Base-by-base conservation (phyloP, 2,797 vertebrate genomes). In the Esox masquinongy region DNA sequence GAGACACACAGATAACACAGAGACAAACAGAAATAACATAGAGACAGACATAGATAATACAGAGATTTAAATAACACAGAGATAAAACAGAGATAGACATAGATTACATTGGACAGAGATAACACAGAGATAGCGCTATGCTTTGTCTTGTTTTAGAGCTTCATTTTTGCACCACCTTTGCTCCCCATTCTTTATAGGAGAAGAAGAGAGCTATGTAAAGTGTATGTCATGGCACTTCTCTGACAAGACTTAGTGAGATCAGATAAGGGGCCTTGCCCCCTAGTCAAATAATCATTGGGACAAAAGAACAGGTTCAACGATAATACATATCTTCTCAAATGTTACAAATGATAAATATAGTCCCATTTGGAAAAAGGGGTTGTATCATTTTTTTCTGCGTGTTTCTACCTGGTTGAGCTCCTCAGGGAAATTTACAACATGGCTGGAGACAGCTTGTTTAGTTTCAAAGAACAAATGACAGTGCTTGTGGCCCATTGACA, bases 401-500 rank as follows among this genome's bases (percentile, higher is more conserved):
- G 91, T 90, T 77, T 89, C 91, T 89, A 78, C 86, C 80, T 85
- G 80, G 91, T 94, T 92, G 80, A 91, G 87, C 91, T 97, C 95
- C 92, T 93, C 87, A 81, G 89, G 88, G 92, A 94, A 93, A 95
- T 96, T 96, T 95, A 95, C 90, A 93, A 88, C 88, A 84, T 90
- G 81, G 90, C 93, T 94, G 85, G 84, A 78, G 93, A 93, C 93
- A 83, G 77, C 92, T 93, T 93, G 87, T 95, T 96, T 92, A 90
- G 87, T 95, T 93, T 92, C 86, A 85, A 87, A 86, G 79, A 80
- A 89, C 92, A 94, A 96, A 94, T 94, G 90, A 95, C 95, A 94
- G 90, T 88, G 90, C 95, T 95, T 94, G 89, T 85, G 93, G 89
- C 90, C 84, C 91, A 92, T 94, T 94, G 94, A 93, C 92, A 94